Base-by-base conservation (phyloP, 2,797 vertebrate species). In the Myiotriccus ornatus region DNA sequence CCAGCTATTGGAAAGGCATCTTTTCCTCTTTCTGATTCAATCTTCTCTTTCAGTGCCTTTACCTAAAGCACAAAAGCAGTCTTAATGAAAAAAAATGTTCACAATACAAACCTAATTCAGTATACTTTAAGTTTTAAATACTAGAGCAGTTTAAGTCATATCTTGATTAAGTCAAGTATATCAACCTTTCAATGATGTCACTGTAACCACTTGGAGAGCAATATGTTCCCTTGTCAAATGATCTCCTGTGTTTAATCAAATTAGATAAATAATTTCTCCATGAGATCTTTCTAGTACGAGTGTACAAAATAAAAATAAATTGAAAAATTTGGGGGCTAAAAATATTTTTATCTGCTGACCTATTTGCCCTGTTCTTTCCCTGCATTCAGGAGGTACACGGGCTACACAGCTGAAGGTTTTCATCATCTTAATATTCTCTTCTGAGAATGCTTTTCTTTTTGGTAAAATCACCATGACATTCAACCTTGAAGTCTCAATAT, bases 11-110 rank as follows among this genome's bases (percentile, higher is more conserved):
- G 98, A 97, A 99, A 99, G 83, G 97, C 96, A 91, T 99, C 99
- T 93, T 98, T 99, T 46, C 99, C 99, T 83, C 98, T 99, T 97
- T 99, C 99, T 93, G 98, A 98, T 97, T 99, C 99, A 95, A 99
- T 99, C 97, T 98, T 99, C 97, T 99, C 98, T 96, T 99, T 99
- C 96, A 99, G 97, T 16, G 98, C 98, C 95, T 98, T 99, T 87
- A 99, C 99, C 99, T 99, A 94, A 90, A 97, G 50, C 43, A 96
- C 27, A 97, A 13, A 94, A 96, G 93, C 13, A 84, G 53, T 37
- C 52, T 75, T 75, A 84, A 84, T 69, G 46, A 74, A 35, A 34
- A 71, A 34, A 69, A 10, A 34, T 60, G 32, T 53, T 63, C 32
- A 87, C 34, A 86, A 60, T 28, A 87, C 19, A 82, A 77, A 73